Evolutionary conservation across 2,797 vertebrate species (phyloP).

Genomic region (Hemibagrus guttatus): DNA sequence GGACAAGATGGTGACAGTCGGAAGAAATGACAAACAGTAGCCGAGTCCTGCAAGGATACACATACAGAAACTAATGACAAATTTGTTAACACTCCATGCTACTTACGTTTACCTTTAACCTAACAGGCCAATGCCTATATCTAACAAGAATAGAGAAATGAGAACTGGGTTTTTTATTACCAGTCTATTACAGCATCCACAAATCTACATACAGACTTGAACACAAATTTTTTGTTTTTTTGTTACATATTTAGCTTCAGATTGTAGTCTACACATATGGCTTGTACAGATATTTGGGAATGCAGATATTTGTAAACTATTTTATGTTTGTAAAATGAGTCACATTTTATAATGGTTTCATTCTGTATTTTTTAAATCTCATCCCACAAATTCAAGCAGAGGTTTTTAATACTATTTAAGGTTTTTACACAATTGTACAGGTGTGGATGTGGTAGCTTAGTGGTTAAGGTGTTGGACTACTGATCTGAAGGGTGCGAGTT

Average conservation of each 20-base stretch:
- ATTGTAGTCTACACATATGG: not conserved
- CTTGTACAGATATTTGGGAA: not conserved
- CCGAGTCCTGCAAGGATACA: conserved; percentile 82
- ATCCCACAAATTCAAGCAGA: not conserved
- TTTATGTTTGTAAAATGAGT: not conserved
- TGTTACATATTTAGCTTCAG: not conserved
- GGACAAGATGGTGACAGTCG: conserved; percentile 91
- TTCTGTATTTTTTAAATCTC: not conserved
- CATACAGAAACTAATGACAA: conserved; percentile 39
- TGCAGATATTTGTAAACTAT: not conserved
- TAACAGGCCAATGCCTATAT: not conserved
- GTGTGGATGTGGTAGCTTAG: too few relatives aligned
- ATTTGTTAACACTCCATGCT: not conserved
- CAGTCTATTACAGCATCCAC: not conserved
- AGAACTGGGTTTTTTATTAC: too few relatives aligned
- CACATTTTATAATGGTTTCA: not conserved
- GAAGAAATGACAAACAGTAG: conserved; percentile 92
- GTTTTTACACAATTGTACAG: too few relatives aligned
- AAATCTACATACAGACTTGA: not conserved
- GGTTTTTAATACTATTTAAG: too few relatives aligned
- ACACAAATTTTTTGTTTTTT: not conserved
- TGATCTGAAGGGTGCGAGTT: too few relatives aligned
- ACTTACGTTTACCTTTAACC: not conserved
- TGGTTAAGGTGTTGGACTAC: too few relatives aligned
- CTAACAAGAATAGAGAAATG: not conserved